These are phyloP conservation scores for Lasioglossum marginatum DNA, from an alignment of 2,888 invertebrate genomes.

Conservation along the genomic window DNA sequence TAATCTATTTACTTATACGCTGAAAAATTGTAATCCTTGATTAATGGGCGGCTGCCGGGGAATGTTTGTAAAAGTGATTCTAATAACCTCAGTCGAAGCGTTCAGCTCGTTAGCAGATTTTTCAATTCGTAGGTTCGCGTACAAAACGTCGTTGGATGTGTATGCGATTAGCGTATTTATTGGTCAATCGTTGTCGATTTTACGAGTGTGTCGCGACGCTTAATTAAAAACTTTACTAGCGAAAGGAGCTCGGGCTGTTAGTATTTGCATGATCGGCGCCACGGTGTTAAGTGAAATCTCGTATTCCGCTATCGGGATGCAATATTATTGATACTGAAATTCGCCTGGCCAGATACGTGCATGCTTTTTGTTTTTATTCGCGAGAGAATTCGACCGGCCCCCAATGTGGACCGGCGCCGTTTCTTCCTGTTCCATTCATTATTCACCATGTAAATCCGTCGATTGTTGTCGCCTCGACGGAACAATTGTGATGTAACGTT, in stretches of 20 bases:
- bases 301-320: constrained; percentile 11
- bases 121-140: not conserved
- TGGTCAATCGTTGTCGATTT: constrained; percentile 20
- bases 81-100: not conserved
- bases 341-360: not conserved
- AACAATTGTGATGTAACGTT: constrained; percentile 67
- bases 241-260: constrained; percentile 22
- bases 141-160: not conserved
- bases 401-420: not conserved
- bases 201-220: not conserved
- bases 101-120: constrained; percentile 15
- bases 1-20: constrained; percentile 26
- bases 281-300: not conserved
- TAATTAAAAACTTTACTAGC: constrained; percentile 44
- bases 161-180: not conserved
- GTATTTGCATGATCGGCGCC: constrained; percentile 33
- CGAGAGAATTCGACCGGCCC: constrained; percentile 11
- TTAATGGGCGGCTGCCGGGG: constrained; percentile 14
- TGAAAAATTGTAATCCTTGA: constrained; percentile 35
- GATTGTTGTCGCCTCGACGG: constrained; percentile 56
- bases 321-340: not conserved
- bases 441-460: constrained; percentile 54
- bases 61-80: constrained; percentile 22
- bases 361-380: not conserved
- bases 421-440: constrained; percentile 36